Evolutionary conservation across 1,140 invertebrate genomes (phyloP).

Genomic region (Pteromalus puparum): DNA sequence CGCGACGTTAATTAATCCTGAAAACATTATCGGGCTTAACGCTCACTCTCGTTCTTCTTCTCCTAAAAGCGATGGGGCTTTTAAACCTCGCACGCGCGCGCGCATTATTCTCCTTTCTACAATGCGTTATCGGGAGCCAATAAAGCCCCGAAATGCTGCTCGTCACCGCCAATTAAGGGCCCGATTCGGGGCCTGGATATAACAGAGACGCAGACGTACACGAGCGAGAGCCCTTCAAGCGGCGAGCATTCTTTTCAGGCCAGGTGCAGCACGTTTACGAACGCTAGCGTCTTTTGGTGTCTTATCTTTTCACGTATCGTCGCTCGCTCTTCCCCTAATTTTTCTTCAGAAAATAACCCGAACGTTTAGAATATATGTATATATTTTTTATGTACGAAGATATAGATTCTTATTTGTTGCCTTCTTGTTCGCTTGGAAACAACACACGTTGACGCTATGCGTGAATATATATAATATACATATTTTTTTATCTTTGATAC

Average conservation of each 20-base stretch:
- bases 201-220: neutral
- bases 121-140: conserved; percentile 30
- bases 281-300: neutral
- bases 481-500: conserved; percentile 21
- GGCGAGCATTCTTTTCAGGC: neutral
- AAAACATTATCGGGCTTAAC: conserved; percentile 31
- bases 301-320: neutral
- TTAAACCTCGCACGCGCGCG: conserved; percentile 16
- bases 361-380: conserved; percentile 59
- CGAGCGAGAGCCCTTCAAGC: neutral
- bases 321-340: neutral
- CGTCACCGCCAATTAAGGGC: conserved; percentile 33
- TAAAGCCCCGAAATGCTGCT: conserved; percentile 23
- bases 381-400: conserved; percentile 51
- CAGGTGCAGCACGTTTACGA: neutral
- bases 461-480: conserved; percentile 30
- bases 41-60: neutral
- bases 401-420: conserved; percentile 47
- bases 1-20: conserved; percentile 33
- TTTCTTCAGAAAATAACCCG: conserved; percentile 62
- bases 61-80: conserved; percentile 23
- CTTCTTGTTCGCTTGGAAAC: neutral
- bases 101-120: conserved; percentile 29
- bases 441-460: conserved; percentile 11
- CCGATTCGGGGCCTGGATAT: conserved; percentile 32